These are phyloP conservation scores for Drosophila sordidapex DNA, from an alignment of 2,888 invertebrate species.

Conservation along the genomic window DNA sequence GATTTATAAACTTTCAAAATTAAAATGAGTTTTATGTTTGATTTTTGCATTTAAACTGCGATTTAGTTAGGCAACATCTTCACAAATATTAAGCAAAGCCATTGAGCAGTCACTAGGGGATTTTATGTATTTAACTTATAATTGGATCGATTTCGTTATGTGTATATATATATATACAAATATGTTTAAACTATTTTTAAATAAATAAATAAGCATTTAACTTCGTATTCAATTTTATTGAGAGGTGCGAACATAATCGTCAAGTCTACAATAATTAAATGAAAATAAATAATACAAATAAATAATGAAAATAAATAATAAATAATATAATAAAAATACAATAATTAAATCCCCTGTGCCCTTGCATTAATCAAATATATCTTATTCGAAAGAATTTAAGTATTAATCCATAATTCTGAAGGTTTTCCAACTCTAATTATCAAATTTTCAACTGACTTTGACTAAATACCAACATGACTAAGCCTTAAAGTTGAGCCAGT, in stretches of 20 bases:
- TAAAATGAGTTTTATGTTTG: slow-evolving; percentile 17
- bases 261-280: neutral
- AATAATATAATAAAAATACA: too few species aligned
- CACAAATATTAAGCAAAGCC: slow-evolving; percentile 9
- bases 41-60: slow-evolving; percentile 11
- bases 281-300: too few species aligned
- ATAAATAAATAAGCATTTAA: neutral
- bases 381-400: neutral
- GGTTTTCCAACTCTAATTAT: neutral
- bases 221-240: neutral
- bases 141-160: neutral
- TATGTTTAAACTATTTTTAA: too few species aligned
- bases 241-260: neutral
- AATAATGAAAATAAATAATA: too few species aligned
- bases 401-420: neutral
- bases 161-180: neutral
- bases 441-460: neutral
- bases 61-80: slow-evolving; percentile 4
- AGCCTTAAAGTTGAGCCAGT: neutral
- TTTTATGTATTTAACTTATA: neutral
- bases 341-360: neutral
- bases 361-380: neutral
- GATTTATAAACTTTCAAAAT: neutral
- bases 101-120: neutral
- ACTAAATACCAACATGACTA: neutral